These are phyloP conservation scores for Notoglanidium macrostoma DNA, from an alignment of 2,797 vertebrate genomes.

Conservation along the genomic window DNA sequence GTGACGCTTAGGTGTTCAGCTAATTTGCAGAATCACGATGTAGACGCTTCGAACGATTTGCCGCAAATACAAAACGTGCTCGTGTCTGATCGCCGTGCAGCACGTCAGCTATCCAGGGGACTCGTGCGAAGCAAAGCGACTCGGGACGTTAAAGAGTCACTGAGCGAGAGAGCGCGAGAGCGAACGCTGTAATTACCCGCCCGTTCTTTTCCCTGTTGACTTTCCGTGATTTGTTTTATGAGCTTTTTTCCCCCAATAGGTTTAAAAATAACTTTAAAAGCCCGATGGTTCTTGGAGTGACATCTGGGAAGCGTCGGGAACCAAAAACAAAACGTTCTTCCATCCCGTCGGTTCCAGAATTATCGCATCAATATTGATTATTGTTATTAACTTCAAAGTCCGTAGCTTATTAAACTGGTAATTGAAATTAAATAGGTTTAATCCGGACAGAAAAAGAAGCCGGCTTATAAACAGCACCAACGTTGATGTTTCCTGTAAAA, in stretches of 20 bases:
- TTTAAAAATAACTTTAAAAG: constrained; percentile 7
- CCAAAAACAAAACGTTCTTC: background rate
- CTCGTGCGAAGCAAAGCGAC: constrained; percentile 12
- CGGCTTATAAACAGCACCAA: background rate
- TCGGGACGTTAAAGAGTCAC: constrained; percentile 15
- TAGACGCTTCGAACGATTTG: background rate
- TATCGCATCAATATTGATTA: background rate
- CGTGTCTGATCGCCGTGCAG: background rate
- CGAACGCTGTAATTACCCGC: constrained; percentile 39
- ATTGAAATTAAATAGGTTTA: background rate
- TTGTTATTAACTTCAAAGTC: background rate
- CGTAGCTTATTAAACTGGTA: background rate
- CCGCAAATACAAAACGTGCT: background rate
- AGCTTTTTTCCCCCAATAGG: constrained; percentile 27
- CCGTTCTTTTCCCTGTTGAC: constrained; percentile 47
- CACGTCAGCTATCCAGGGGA: background rate
- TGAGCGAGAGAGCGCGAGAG: background rate
- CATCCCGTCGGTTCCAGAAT: too few species aligned
- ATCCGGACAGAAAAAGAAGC: background rate
- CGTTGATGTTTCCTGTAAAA: too few species aligned
- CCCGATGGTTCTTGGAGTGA: too few species aligned
- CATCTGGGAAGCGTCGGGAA: background rate
- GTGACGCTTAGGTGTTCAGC: background rate
- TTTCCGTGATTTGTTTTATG: constrained; percentile 32
- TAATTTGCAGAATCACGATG: background rate